Conservation (phyloP, 2,113 vertebrate genomes). For the cattle (Bos taurus) region ARS-UCD2.0 NC_037332.1:27310001-27310500, state of each 20-base stretch:
- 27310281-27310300: not conserved
- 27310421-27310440: not conserved
- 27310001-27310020: not conserved
- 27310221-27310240: not conserved
- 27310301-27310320: not conserved
- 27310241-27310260: not conserved
- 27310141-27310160: not conserved
- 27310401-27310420: not conserved
- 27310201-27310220: not conserved
- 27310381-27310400: not conserved
- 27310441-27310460: no score
- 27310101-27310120: not conserved
- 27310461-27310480: not conserved
- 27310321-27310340: not conserved
- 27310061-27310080: rapidly evolving
- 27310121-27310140: not conserved
- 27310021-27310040: not conserved
- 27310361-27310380: not conserved
- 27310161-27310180: not conserved
- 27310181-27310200: not conserved
- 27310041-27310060: not conserved
- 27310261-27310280: not conserved
- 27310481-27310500: not conserved
- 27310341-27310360: not conserved
- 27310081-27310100: not conserved